A percentile compares a stretch with the other conserved stretches of the same genome.
phyloP scores from a whole-genome alignment of 1,140 invertebrate species.

The Drosophila triauraria region DNA sequence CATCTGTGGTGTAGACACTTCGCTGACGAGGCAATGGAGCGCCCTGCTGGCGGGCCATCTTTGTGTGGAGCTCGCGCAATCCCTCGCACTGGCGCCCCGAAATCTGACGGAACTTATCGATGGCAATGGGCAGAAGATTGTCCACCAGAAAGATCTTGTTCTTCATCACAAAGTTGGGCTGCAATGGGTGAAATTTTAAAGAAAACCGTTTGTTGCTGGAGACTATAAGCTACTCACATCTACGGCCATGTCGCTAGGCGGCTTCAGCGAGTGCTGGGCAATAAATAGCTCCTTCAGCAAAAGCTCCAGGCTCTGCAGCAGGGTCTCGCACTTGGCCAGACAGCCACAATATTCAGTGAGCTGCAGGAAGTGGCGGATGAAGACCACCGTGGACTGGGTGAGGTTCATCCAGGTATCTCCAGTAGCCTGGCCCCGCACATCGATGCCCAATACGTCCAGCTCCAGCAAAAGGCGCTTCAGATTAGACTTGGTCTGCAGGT shows the following conservation, averaged over 20 bases:
- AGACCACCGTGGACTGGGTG: conserved; percentile 81
- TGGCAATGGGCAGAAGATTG: conserved; percentile 76
- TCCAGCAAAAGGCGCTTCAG: conserved; percentile 85
- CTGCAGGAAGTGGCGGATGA: conserved; percentile 77
- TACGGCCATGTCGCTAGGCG: conserved; percentile 70
- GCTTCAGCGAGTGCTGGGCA: conserved; percentile 76
- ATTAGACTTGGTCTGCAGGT: conserved; percentile 88
- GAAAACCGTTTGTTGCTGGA: neutral
- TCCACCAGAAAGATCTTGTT: conserved; percentile 83
- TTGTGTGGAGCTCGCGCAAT: conserved; percentile 61
- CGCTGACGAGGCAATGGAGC: conserved; percentile 80
- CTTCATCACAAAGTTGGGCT: conserved; percentile 83
- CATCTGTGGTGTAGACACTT: conserved; percentile 82
- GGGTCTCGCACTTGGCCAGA: conserved; percentile 75
- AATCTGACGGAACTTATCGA: conserved; percentile 73
- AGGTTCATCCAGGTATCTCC: conserved; percentile 84
- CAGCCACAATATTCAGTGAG: conserved; percentile 78
- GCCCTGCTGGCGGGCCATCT: conserved; percentile 70
- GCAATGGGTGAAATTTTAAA: conserved; percentile 4
- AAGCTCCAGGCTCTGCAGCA: conserved; percentile 69
- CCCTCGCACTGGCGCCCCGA: conserved; percentile 69
- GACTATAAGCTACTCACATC: conserved; percentile 64
- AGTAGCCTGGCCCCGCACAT: conserved; percentile 75
- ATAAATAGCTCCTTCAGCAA: conserved; percentile 75
- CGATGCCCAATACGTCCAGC: conserved; percentile 85